Percentiles rank a stretch among this genome's conserved stretches.
Conservation (phyloP, 1,140 invertebrate species). For the Coelopa frigida region DNA sequence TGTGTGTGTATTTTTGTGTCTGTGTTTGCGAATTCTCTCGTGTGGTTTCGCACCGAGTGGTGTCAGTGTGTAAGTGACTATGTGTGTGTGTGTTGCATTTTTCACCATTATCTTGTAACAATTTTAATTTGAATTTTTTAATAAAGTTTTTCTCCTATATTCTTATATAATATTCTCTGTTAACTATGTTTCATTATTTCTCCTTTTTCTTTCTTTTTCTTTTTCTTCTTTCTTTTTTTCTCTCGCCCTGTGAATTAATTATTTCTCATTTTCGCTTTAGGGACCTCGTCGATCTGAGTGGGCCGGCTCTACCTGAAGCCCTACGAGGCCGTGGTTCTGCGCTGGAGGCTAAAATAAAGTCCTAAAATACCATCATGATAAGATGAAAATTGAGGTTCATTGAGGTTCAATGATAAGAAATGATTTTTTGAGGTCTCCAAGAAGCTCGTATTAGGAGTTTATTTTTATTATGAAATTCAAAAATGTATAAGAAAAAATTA, state of each 20-base stretch:
- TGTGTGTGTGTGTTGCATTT: neutral
- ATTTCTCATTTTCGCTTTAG: constrained; percentile 10
- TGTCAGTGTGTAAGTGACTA: neutral
- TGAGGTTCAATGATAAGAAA: too few relatives aligned
- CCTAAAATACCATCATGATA: too few relatives aligned
- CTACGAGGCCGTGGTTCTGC: constrained; percentile 33
- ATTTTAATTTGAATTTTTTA: neutral
- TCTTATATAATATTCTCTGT: too few relatives aligned
- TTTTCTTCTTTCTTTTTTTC: neutral
- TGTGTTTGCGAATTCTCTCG: neutral
- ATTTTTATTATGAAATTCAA: too few relatives aligned
- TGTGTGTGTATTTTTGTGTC: neutral
- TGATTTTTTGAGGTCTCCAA: too few relatives aligned
- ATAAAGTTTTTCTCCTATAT: too few relatives aligned
- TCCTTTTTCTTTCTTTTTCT: too few relatives aligned
- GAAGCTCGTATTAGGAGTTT: too few relatives aligned
- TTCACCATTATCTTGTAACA: neutral
- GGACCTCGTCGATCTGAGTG: constrained; percentile 22
- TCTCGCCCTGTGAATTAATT: neutral
- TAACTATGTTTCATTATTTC: too few relatives aligned
- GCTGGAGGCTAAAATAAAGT: constrained; percentile 16
- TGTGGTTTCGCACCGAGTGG: too few relatives aligned
- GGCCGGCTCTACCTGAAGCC: constrained; percentile 28
- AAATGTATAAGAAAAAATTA: too few relatives aligned
- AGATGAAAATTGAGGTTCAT: too few relatives aligned